These are phyloP conservation scores for Rynchops niger DNA, from an alignment of 2,113 vertebrate species.

Conservation along the genomic window DNA sequence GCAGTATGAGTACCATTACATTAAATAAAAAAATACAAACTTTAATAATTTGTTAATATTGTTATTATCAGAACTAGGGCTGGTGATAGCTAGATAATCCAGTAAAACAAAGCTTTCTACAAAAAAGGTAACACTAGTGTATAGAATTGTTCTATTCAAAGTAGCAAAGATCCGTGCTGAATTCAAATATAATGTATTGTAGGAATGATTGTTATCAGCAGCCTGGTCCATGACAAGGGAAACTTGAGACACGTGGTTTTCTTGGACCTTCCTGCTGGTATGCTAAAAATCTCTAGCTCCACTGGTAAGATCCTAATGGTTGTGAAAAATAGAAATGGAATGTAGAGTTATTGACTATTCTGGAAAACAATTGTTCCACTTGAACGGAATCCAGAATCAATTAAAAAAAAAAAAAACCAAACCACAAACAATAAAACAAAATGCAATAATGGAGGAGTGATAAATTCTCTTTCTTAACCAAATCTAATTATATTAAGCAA, in stretches of 20 bases:
- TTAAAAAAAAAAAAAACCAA: background rate
- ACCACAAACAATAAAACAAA: background rate
- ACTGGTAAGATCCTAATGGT: background rate
- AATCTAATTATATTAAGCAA: background rate
- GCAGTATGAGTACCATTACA: background rate
- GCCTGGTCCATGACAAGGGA: background rate
- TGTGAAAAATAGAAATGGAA: background rate
- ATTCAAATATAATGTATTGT: background rate
- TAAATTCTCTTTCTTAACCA: background rate
- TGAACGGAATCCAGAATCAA: background rate
- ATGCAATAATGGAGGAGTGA: background rate
- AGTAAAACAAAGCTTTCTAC: background rate
- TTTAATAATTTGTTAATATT: background rate
- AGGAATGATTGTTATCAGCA: background rate
- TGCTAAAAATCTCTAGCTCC: background rate
- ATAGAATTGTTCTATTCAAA: background rate
- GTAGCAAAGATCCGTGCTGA: background rate
- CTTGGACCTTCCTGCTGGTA: background rate
- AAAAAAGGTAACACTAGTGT: background rate
- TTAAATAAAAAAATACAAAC: background rate
- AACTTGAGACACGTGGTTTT: accelerated
- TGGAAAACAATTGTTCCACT: background rate
- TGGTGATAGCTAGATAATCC: background rate
- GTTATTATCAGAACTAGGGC: background rate
- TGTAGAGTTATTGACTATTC: background rate